Evolutionary conservation across 1,140 invertebrate species (phyloP).

Genomic region (Philaenus spumarius): DNA sequence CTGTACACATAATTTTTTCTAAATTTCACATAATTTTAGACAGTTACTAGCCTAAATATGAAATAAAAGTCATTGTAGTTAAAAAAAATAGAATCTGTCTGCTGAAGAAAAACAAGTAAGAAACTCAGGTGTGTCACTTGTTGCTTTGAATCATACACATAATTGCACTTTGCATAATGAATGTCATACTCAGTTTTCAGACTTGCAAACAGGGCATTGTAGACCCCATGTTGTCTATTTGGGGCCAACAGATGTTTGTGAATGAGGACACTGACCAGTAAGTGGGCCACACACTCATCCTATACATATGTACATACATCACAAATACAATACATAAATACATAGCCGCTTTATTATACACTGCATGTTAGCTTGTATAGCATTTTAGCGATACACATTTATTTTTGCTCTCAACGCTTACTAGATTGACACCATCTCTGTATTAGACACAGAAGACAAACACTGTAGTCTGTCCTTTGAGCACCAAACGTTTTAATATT

Average conservation of each 20-base stretch:
- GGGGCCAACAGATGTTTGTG: conserved; percentile 94
- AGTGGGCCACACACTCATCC: conserved; percentile 45
- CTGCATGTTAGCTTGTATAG: background rate
- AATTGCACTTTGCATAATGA: background rate
- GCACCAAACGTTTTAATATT: too few species aligned
- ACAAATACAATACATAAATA: conserved; percentile 18
- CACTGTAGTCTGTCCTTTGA: too few species aligned
- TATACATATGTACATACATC: conserved; percentile 21
- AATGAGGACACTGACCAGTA: conserved; percentile 94
- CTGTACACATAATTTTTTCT: too few species aligned
- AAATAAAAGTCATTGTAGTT: too few species aligned
- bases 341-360: background rate
- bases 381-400: background rate
- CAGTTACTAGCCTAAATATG: too few species aligned
- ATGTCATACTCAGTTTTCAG: conserved; percentile 68
- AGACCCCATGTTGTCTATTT: conserved; percentile 95
- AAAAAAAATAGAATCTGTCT: background rate
- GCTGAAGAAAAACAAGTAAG: background rate
- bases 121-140: background rate
- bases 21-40: too few species aligned
- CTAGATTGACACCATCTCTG: too few species aligned
- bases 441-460: too few species aligned
- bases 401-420: too few species aligned
- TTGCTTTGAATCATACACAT: background rate
- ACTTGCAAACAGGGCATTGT: conserved; percentile 91